Evolutionary conservation across 2,113 vertebrate species (phyloP).

Genomic region (Plecotus auritus): DNA sequence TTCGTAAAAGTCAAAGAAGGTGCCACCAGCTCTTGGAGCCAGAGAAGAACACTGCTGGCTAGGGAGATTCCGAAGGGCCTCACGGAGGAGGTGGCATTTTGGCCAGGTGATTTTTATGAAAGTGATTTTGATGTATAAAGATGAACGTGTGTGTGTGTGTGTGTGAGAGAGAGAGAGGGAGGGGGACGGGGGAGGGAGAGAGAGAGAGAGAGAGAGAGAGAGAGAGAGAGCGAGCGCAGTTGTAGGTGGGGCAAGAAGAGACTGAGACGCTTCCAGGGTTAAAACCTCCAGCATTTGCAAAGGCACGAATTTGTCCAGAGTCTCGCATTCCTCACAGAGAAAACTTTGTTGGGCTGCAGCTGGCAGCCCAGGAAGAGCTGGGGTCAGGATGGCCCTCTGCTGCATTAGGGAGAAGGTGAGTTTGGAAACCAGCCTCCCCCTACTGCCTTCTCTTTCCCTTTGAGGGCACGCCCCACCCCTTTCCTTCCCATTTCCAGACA

Average conservation of each 20-base stretch:
- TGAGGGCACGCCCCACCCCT: rapidly evolving
- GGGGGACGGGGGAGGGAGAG: too few relatives aligned
- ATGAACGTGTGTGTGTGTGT: neutral
- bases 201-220: too few relatives aligned
- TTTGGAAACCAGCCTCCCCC: neutral
- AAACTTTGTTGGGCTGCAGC: neutral
- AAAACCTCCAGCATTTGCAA: neutral
- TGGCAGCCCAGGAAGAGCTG: neutral
- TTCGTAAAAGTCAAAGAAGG: neutral
- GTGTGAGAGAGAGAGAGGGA: neutral
- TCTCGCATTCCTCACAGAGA: neutral
- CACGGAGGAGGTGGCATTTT: neutral
- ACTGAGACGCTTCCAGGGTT: neutral
- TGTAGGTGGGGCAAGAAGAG: neutral
- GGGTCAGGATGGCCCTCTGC: neutral
- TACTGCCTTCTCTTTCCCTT: neutral
- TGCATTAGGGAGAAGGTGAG: neutral
- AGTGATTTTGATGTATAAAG: neutral
- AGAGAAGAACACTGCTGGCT: neutral
- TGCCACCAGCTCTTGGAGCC: neutral
- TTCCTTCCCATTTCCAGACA: neutral
- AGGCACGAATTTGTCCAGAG: neutral
- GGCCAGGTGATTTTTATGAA: neutral
- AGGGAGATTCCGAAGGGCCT: neutral
- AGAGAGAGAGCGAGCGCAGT: neutral